Percentiles rank a stretch among this genome's conserved stretches.
phyloP scores from a whole-genome alignment of 2,888 invertebrate genomes.

The Ornithoptera alexandrae region DNA sequence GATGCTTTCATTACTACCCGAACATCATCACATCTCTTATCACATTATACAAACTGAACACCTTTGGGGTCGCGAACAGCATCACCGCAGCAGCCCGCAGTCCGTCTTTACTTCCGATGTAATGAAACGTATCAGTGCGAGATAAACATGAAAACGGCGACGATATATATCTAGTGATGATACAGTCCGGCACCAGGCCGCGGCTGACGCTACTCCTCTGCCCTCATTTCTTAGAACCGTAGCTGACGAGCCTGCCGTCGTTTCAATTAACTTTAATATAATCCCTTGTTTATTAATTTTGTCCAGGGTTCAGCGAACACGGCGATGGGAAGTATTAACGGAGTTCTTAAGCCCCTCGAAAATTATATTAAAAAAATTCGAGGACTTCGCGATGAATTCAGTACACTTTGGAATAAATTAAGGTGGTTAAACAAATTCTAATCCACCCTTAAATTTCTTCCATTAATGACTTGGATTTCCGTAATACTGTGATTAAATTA shows the following conservation, averaged over 20 bases:
- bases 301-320: constrained; percentile 4
- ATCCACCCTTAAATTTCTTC: background rate
- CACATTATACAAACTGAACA: too few relatives aligned
- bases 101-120: too few relatives aligned
- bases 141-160: too few relatives aligned
- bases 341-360: constrained; percentile 27
- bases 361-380: constrained; percentile 30
- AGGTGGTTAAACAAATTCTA: constrained; percentile 14
- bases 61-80: too few relatives aligned
- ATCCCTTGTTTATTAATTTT: constrained; percentile 16
- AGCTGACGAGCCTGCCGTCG: background rate
- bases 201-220: too few relatives aligned
- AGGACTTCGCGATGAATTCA: constrained; percentile 22
- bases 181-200: too few relatives aligned
- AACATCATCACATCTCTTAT: too few relatives aligned
- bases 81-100: too few relatives aligned
- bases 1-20: too few relatives aligned
- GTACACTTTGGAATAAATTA: constrained; percentile 13
- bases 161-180: too few relatives aligned
- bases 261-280: constrained; percentile 23
- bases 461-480: background rate
- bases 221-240: too few relatives aligned
- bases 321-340: constrained; percentile 16
- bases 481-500: background rate
- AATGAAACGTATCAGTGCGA: too few relatives aligned